Conservation (phyloP, 2,113 vertebrate species). For the Pontoporia blainvillei region DNA sequence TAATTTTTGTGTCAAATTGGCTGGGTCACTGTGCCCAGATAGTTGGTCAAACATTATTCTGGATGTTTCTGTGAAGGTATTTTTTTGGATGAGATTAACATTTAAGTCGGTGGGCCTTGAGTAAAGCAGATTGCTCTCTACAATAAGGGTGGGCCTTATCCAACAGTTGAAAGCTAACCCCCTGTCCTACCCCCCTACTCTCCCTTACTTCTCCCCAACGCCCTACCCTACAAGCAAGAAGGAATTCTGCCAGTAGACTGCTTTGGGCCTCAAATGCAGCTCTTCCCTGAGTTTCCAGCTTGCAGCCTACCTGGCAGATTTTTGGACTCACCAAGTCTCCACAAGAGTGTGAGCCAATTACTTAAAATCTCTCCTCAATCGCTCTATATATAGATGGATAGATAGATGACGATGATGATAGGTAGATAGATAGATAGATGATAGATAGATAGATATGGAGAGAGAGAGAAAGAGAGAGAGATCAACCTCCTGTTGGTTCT, state of each 20-base stretch:
- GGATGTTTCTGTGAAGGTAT: background rate
- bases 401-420: no score
- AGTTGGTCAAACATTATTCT: background rate
- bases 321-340: background rate
- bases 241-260: background rate
- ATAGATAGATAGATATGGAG: no score
- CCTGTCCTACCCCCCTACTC: background rate
- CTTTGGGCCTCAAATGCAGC: background rate
- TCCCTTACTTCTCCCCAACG: background rate
- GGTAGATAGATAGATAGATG: background rate
- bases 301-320: background rate
- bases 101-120: background rate
- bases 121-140: background rate
- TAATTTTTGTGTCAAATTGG: background rate
- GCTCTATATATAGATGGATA: background rate
- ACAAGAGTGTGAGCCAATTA: background rate
- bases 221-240: background rate
- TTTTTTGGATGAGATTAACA: background rate
- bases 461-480: background rate
- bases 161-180: background rate
- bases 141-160: background rate
- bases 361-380: constrained; percentile 3
- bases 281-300: background rate
- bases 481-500: background rate
- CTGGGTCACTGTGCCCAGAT: background rate